phyloP scores from a whole-genome alignment of 2,888 invertebrate genomes.

The Neoscelio sp. region DNA sequence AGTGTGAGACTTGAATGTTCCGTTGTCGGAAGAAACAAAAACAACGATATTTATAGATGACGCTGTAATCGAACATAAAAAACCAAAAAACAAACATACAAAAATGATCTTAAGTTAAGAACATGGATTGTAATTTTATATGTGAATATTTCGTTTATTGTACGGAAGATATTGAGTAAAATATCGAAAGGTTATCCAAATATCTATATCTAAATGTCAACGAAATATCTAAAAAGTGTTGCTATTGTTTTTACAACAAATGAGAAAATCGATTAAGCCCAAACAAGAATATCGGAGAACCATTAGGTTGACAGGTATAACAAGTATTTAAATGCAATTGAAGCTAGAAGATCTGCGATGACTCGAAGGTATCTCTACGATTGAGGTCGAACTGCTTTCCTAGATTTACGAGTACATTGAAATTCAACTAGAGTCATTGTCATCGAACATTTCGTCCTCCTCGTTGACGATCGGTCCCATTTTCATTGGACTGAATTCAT shows the following conservation, averaged over 20 bases:
- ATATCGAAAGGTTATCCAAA: no score
- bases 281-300: conserved; percentile 3
- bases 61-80: no score
- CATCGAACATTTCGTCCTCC: conserved; percentile 27
- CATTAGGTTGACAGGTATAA: conserved; percentile 36
- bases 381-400: conserved; percentile 70
- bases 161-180: no score
- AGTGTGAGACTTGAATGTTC: no score
- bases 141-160: no score
- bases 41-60: no score
- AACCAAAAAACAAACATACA: no score
- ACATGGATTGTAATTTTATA: no score
- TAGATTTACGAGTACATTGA: conserved; percentile 75
- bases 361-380: conserved; percentile 75
- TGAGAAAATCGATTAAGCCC: conserved; percentile 2
- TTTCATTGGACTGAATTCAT: conserved; percentile 26
- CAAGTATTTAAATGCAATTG: conserved; percentile 70
- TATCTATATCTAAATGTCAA: no score
- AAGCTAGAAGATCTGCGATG: conserved; percentile 69
- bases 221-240: background rate
- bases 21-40: no score
- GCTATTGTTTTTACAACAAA: background rate
- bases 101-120: no score
- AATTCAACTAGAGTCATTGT: conserved; percentile 76
- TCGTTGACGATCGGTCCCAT: conserved; percentile 22